These are phyloP conservation scores for Euproctis similis DNA, from an alignment of 2,888 invertebrate species.

Conservation along the genomic window DNA sequence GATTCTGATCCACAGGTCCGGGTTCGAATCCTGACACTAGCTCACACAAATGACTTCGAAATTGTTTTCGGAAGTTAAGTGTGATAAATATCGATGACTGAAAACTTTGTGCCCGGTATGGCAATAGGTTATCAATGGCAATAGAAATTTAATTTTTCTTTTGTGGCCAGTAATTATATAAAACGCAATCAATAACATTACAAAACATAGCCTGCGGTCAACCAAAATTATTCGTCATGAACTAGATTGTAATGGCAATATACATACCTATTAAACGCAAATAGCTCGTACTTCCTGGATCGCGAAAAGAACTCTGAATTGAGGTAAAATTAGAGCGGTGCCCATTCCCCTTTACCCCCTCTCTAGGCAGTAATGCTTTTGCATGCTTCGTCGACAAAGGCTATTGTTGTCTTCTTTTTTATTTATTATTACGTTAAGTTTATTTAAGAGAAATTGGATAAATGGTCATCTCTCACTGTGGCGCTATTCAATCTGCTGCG, in stretches of 20 bases:
- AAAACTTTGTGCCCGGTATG: no score
- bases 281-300: conserved; percentile 28
- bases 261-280: conserved; percentile 42
- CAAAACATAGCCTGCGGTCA: conserved; percentile 43
- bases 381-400: conserved; percentile 44
- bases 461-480: conserved; percentile 69
- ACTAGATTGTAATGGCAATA: conserved; percentile 57
- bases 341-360: conserved; percentile 22
- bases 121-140: no score
- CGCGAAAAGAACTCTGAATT: conserved; percentile 34
- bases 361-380: conserved; percentile 31
- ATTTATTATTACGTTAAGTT: conserved; percentile 70
- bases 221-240: conserved; percentile 53
- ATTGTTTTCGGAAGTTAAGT: no score
- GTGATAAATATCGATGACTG: no score
- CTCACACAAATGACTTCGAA: no score
- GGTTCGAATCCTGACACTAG: no score
- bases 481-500: conserved; percentile 57
- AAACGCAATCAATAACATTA: conserved; percentile 34
- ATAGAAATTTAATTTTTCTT: no score
- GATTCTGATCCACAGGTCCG: no score
- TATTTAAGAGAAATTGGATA: conserved; percentile 75
- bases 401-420: conserved; percentile 59
- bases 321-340: conserved; percentile 34
- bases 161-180: no score